These are phyloP conservation scores for Glaucomys volans DNA, from an alignment of 2,113 vertebrate genomes.

Conservation along the genomic window DNA sequence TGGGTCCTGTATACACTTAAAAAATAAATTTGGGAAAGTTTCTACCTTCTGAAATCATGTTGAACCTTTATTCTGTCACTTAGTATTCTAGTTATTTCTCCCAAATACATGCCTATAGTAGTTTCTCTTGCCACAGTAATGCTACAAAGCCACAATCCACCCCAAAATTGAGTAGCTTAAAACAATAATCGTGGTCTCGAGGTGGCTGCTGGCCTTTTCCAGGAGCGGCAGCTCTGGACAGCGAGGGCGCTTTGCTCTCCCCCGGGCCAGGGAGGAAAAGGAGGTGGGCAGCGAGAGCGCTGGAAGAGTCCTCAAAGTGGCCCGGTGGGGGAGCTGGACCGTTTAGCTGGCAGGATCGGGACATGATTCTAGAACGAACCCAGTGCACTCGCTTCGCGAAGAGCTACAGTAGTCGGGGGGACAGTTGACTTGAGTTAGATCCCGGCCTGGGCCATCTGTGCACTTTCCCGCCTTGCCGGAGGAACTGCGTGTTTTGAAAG, in stretches of 20 bases:
- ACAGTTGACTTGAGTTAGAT: neutral
- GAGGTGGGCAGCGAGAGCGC: too few relatives aligned
- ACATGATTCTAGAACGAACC: neutral
- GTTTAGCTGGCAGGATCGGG: neutral
- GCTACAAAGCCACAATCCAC: neutral
- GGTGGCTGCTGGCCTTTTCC: fast-evolving
- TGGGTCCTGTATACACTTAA: neutral
- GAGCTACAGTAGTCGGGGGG: neutral
- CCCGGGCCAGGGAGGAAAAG: neutral
- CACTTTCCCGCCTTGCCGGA: neutral
- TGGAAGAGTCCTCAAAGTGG: neutral
- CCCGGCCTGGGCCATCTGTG: neutral
- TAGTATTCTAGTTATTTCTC: neutral
- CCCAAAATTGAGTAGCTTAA: neutral
- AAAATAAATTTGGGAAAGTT: neutral
- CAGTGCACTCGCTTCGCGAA: fast-evolving
- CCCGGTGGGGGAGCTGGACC: neutral
- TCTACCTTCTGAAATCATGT: conserved; percentile 5
- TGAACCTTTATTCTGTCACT: neutral
- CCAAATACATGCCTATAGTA: neutral
- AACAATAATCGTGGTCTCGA: neutral
- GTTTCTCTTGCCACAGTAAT: neutral
- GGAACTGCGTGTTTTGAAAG: neutral
- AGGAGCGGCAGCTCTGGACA: fast-evolving
- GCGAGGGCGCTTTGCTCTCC: neutral